Evolutionary conservation across 2,888 invertebrate genomes (phyloP).

Genomic region (Anaspis maculata): DNA sequence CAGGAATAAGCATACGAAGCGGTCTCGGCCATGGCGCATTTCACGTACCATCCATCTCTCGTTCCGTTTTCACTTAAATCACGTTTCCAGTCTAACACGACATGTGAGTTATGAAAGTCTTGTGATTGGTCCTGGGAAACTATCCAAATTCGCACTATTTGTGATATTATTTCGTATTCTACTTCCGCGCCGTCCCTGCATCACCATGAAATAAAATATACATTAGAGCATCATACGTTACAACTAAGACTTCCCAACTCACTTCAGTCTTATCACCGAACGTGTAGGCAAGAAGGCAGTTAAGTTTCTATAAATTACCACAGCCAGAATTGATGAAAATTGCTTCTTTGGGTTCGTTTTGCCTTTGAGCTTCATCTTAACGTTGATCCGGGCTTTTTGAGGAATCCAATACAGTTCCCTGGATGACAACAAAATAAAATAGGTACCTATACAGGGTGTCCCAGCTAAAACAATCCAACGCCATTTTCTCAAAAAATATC

Average conservation of each 20-base stretch:
- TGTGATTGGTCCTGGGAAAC: constrained; percentile 10
- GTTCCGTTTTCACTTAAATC: constrained; percentile 39
- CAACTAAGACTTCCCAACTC: too few relatives aligned
- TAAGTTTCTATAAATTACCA: constrained; percentile 56
- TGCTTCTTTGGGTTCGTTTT: too few relatives aligned
- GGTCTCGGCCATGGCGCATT: constrained; percentile 43
- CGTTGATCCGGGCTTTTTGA: too few relatives aligned
- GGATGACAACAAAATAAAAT: too few relatives aligned
- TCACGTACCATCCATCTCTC: constrained; percentile 42
- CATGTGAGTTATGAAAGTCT: constrained; percentile 27
- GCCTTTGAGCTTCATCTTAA: too few relatives aligned
- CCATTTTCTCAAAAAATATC: too few relatives aligned
- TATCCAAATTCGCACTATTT: constrained; percentile 42
- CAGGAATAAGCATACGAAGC: constrained; percentile 50
- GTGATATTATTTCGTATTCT: constrained; percentile 58
- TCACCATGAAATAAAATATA: too few relatives aligned
- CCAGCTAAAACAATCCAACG: too few relatives aligned
- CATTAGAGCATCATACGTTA: too few relatives aligned
- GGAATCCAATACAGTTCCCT: too few relatives aligned
- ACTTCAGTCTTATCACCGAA: constrained; percentile 55
- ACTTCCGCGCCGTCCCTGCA: constrained; percentile 57
- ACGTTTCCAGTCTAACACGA: constrained; percentile 44
- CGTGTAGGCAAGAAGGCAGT: constrained; percentile 54
- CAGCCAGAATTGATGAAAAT: constrained; percentile 26
- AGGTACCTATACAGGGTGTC: too few relatives aligned